Evolutionary conservation across 2,797 vertebrate genomes (phyloP).

Genomic region (Pempheris klunzingeri): DNA sequence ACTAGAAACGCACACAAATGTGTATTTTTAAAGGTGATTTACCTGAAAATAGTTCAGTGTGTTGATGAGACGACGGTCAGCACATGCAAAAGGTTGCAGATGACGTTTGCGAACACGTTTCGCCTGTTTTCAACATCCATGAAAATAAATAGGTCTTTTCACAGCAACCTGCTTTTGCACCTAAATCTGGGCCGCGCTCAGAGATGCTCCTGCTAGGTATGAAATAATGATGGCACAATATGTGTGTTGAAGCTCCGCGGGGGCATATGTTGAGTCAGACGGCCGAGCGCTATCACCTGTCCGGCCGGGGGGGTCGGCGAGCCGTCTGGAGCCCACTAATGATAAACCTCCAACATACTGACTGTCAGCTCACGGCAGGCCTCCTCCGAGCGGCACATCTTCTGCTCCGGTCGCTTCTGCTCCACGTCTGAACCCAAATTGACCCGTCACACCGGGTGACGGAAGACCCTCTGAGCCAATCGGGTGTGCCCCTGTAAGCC

Average conservation of each 20-base stretch:
- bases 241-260: constrained; percentile 67
- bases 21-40: too few relatives aligned
- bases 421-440: constrained; percentile 55
- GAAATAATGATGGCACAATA: constrained; percentile 78
- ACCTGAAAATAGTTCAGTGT: background rate
- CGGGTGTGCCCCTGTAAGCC: background rate
- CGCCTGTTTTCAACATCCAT: constrained; percentile 1
- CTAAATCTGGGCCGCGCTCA: constrained; percentile 56
- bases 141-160: constrained; percentile 1
- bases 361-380: constrained; percentile 71
- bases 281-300: constrained; percentile 75
- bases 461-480: constrained; percentile 74
- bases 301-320: constrained; percentile 63
- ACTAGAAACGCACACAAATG: too few relatives aligned
- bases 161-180: constrained; percentile 56
- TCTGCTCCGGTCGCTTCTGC: constrained; percentile 49
- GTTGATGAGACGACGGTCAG: constrained; percentile 46
- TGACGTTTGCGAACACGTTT: background rate
- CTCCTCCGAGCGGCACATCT: constrained; percentile 50
- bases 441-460: constrained; percentile 55
- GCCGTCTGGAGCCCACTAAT: constrained; percentile 79
- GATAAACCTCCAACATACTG: constrained; percentile 74
- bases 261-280: constrained; percentile 75
- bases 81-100: constrained; percentile 13
- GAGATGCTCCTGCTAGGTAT: constrained; percentile 70